A percentile compares a stretch with the other conserved stretches of the same genome.
phyloP scores from a whole-genome alignment of 1,140 invertebrate genomes.

The Drosophila littoralis region DNA sequence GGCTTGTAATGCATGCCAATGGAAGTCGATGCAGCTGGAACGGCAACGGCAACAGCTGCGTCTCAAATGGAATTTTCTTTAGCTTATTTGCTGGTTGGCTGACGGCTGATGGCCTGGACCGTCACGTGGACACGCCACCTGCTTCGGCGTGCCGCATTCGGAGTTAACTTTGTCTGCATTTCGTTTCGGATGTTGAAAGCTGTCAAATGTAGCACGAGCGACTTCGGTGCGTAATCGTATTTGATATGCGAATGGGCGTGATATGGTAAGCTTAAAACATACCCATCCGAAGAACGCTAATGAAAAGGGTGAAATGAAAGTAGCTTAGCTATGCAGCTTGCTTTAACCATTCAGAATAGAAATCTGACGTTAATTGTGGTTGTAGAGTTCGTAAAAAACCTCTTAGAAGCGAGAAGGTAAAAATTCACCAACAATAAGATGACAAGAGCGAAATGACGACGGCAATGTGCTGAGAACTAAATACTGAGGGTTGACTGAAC shows the following conservation, averaged over 20 bases:
- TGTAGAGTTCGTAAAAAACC: no score
- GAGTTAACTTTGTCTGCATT: constrained; percentile 63
- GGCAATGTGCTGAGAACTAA: no score
- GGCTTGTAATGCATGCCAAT: constrained; percentile 59
- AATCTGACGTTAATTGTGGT: no score
- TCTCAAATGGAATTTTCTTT: constrained; percentile 80
- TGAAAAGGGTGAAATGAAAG: not conserved
- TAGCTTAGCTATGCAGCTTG: not conserved
- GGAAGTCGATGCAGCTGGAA: constrained; percentile 3
- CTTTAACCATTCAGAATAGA: no score
- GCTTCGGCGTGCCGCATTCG: not conserved
- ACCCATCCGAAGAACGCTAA: not conserved
- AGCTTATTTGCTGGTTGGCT: constrained; percentile 74
- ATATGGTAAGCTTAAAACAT: not conserved
- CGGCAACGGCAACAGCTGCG: constrained; percentile 10
- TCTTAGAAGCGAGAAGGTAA: no score
- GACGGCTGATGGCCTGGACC: constrained; percentile 47
- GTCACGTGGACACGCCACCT: constrained; percentile 45
- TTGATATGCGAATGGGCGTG: constrained; percentile 25
- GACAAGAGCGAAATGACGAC: no score
- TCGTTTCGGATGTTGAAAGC: constrained; percentile 41
- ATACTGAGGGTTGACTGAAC: no score
- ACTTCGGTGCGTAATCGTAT: constrained; percentile 36
- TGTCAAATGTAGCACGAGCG: constrained; percentile 66
- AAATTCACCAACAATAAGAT: no score